Evolutionary conservation across 2,113 vertebrate genomes (phyloP), one percentile per base, ranked within the genome.

Genomic region (Choloepus hoffmanni): DNA sequence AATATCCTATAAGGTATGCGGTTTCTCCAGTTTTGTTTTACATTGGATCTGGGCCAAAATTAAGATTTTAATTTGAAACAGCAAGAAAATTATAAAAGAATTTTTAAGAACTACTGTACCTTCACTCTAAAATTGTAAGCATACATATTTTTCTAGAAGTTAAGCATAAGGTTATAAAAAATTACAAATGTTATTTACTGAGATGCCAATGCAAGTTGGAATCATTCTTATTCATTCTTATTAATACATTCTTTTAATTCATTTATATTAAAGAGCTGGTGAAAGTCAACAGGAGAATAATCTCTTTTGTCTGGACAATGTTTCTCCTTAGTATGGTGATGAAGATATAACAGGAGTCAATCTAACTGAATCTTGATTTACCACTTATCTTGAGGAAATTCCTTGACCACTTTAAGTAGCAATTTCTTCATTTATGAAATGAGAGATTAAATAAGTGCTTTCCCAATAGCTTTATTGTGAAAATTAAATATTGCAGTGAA

Each of bases 1-100:
- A 92, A 12, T 55, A 81, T 53, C 26, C 5, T 85, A 1, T 76
- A 90, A 36, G 19, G 10, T 72, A 68, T 50, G 0, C 12, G 89
- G 7, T 82, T 63, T 13, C 21, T 24, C 5, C 53, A 6, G 24
- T 73, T 92, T 91, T 68, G 7, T 81, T 81, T 14, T 14, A 90
- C 16, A 40, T 11, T n/a, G 15, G 1, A 55, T 65, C 45, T 74
- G 28, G 30, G 40, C 53, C 63, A n/a, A 88, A 85, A 96, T 92
- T 85, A 76, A 84, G 26, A 92, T 55, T 93, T 95, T 92, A 70
- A 90, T 67, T 88, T 60, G 73, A 92, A 89, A 91, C 62, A 89
- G 45, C 67, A 91, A 73, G 30, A 92, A 85, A 53, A 83, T 60
- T 86, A 12, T 90, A 43, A 68, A 93, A 78, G 3, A 68, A 63